A percentile compares a stretch with the other conserved stretches of the same genome.
These are phyloP conservation scores for Festucalex cinctus DNA, from an alignment of 2,113 vertebrate species.

Conservation along the genomic window DNA sequence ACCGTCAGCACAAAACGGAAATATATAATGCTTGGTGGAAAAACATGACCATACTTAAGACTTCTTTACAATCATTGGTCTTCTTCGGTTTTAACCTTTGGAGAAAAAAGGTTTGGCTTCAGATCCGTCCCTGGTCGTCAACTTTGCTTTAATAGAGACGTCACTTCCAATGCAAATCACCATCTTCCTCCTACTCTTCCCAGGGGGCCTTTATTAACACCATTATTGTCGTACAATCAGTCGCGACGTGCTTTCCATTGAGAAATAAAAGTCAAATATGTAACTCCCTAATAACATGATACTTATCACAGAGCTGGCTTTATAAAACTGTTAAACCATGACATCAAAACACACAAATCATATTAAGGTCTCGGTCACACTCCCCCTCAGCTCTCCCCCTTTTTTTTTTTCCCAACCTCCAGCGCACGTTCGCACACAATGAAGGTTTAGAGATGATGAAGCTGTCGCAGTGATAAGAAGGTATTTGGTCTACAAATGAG, in stretches of 20 bases:
- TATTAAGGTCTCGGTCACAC: slow-evolving; percentile 73
- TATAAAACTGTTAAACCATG: slow-evolving; percentile 75
- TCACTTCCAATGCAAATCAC: slow-evolving; percentile 60
- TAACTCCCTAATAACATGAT: slow-evolving; percentile 74
- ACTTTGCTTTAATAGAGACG: slow-evolving; percentile 26
- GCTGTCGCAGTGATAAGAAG: slow-evolving; percentile 75
- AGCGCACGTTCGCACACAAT: slow-evolving; percentile 46
- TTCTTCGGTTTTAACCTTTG: slow-evolving; percentile 37
- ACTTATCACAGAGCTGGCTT: slow-evolving; percentile 67
- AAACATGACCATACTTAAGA: background rate
- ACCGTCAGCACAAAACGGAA: no score
- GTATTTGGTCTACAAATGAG: slow-evolving; percentile 81
- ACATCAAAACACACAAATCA: slow-evolving; percentile 76
- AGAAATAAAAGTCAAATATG: slow-evolving; percentile 75
- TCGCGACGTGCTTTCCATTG: slow-evolving; percentile 59
- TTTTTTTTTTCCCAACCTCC: slow-evolving; percentile 39
- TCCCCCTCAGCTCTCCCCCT: slow-evolving; percentile 44
- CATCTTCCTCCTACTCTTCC: slow-evolving; percentile 52
- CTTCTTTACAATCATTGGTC: slow-evolving; percentile 19
- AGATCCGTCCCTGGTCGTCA: slow-evolving; percentile 3
- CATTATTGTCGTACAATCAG: slow-evolving; percentile 70
- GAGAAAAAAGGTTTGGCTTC: background rate
- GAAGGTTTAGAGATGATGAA: slow-evolving; percentile 77
- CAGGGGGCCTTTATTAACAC: slow-evolving; percentile 66
- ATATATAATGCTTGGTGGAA: background rate